These are phyloP conservation scores for Catagonus wagneri DNA, from an alignment of 2,113 vertebrate species.

Conservation along the genomic window DNA sequence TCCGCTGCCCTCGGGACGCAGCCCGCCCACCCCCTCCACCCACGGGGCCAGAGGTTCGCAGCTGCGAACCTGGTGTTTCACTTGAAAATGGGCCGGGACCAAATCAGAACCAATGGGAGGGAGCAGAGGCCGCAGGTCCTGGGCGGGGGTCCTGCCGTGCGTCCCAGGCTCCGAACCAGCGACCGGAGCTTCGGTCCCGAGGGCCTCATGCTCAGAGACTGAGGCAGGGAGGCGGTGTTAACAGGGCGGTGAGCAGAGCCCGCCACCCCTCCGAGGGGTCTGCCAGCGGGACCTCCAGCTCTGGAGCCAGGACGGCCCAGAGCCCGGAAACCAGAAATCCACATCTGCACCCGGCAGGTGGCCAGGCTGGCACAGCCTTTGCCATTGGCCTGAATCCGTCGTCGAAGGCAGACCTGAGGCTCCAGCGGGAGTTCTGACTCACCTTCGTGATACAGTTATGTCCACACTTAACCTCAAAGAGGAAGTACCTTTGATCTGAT, in stretches of 20 bases:
- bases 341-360: fast-evolving
- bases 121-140: too few relatives aligned
- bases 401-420: fast-evolving
- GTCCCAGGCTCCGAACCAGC: fast-evolving
- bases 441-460: fast-evolving
- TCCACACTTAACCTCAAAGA: too few relatives aligned
- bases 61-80: fast-evolving
- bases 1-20: not conserved
- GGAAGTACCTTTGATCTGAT: not conserved
- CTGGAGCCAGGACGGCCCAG: fast-evolving
- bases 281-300: fast-evolving
- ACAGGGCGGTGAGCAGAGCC: fast-evolving
- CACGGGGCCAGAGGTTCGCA: too few relatives aligned
- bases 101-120: fast-evolving
- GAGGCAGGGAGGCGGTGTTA: fast-evolving
- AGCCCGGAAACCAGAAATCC: fast-evolving
- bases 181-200: fast-evolving
- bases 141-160: fast-evolving
- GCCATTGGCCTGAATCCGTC: fast-evolving
- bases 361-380: fast-evolving
- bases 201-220: fast-evolving
- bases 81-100: fast-evolving
- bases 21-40: fast-evolving
- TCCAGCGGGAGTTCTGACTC: fast-evolving
- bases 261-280: not conserved